These are phyloP conservation scores for Pseudochaenichthys georgianus DNA, from an alignment of 2,797 vertebrate species.

Conservation along the genomic window DNA sequence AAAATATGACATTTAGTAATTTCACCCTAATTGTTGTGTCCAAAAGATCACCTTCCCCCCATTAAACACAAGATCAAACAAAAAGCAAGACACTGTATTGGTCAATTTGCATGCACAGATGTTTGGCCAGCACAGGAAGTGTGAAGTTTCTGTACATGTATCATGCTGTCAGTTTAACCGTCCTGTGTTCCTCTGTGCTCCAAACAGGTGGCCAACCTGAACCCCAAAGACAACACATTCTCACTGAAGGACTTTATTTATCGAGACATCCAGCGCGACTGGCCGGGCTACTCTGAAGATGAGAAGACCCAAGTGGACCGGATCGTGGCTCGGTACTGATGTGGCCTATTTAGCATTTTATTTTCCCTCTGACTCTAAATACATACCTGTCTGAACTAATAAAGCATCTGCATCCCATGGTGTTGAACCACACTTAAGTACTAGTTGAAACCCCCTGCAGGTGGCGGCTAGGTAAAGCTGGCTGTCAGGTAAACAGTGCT, in stretches of 20 bases:
- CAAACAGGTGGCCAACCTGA: slow-evolving; percentile 91
- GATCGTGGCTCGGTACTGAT: slow-evolving; percentile 88
- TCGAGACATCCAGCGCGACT: slow-evolving; percentile 91
- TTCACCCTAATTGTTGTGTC: background rate
- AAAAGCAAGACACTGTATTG: slow-evolving; percentile 24
- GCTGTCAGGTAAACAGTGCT: background rate
- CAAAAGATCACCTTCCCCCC: background rate
- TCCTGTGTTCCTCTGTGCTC: slow-evolving; percentile 29
- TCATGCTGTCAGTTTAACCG: slow-evolving; percentile 15
- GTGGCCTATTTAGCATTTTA: background rate
- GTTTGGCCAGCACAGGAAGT: slow-evolving; percentile 56
- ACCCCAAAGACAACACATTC: slow-evolving; percentile 93
- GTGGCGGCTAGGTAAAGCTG: background rate
- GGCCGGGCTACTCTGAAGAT: slow-evolving; percentile 92
- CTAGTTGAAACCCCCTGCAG: background rate
- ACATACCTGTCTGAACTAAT: slow-evolving; percentile 4
- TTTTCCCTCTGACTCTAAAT: slow-evolving; percentile 2
- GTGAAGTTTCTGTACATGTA: slow-evolving; percentile 45
- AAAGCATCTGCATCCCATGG: slow-evolving; percentile 4
- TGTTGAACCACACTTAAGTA: background rate
- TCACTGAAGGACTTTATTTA: slow-evolving; percentile 92
- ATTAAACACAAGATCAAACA: slow-evolving; percentile 11
- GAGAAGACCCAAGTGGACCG: slow-evolving; percentile 88
- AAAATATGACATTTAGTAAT: slow-evolving; percentile 2
- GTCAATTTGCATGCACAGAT: slow-evolving; percentile 69